These are phyloP conservation scores for Heliothis peltigera DNA, from an alignment of 2,888 invertebrate species.

Conservation along the genomic window DNA sequence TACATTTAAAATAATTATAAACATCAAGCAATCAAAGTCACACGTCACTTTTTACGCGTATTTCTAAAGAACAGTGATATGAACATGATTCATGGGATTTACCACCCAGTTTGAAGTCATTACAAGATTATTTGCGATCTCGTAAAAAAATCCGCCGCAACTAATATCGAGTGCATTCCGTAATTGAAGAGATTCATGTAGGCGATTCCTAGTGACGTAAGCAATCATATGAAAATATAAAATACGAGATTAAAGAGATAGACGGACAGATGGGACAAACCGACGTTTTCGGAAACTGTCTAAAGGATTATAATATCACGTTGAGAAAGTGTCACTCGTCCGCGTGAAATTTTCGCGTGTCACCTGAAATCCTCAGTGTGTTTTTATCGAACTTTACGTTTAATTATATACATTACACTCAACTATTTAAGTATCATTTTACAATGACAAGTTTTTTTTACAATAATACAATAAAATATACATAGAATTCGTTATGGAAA, in stretches of 20 bases:
- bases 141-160: constrained; percentile 34
- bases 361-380: background rate
- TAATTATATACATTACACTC: too few species aligned
- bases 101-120: constrained; percentile 25
- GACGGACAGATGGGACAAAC: constrained; percentile 3
- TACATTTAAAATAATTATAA: constrained; percentile 2
- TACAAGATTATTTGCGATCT: constrained; percentile 10
- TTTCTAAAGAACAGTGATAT: constrained; percentile 36
- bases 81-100: constrained; percentile 47
- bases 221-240: constrained; percentile 16
- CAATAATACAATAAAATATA: too few species aligned
- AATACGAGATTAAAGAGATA: constrained; percentile 22
- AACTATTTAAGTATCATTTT: too few species aligned
- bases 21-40: constrained; percentile 32
- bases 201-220: constrained; percentile 36
- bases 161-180: constrained; percentile 28
- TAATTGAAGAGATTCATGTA: constrained; percentile 26
- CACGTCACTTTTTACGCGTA: constrained; percentile 27
- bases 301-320: constrained; percentile 2
- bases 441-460: too few species aligned
- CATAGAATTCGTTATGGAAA: too few species aligned
- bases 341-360: background rate
- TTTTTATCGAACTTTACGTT: background rate
- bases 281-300: constrained; percentile 3
- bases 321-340: background rate